phyloP scores from a whole-genome alignment of 2,113 vertebrate species.

The Carassius auratus region DNA sequence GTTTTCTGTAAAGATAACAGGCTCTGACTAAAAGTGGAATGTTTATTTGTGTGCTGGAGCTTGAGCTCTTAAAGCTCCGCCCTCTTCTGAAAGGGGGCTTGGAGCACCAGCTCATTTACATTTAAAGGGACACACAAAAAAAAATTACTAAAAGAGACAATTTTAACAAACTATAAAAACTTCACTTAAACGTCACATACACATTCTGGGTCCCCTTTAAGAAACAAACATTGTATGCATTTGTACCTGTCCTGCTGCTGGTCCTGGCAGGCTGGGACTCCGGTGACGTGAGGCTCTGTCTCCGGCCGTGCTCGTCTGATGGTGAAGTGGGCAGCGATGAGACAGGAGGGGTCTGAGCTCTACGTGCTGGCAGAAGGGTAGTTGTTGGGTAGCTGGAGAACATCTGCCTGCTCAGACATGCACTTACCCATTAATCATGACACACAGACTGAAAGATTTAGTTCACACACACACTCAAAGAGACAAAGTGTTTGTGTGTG shows the following conservation, averaged over 20 bases:
- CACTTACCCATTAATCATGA: constrained; percentile 19
- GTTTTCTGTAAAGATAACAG: too few species aligned
- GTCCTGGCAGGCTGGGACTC: constrained; percentile 88
- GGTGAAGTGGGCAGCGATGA: constrained; percentile 94
- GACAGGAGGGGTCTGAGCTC: constrained; percentile 95
- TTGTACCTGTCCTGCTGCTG: constrained; percentile 84
- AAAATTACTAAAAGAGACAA: too few species aligned
- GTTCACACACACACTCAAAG: background rate
- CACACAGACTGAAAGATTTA: background rate
- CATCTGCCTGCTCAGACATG: constrained; percentile 87
- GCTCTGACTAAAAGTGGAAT: too few species aligned
- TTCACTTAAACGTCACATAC: too few species aligned
- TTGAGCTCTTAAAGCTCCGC: too few species aligned
- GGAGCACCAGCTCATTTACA: too few species aligned
- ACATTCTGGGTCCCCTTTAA: too few species aligned
- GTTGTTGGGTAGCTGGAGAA: constrained; percentile 98
- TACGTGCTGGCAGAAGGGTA: constrained; percentile 85
- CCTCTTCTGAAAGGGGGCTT: too few species aligned
- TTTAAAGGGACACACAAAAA: too few species aligned
- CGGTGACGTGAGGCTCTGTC: constrained; percentile 95
- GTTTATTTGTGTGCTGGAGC: too few species aligned
- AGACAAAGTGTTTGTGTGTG: background rate
- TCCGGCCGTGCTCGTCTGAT: constrained; percentile 91
- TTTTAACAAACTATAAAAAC: too few species aligned
- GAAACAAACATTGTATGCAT: background rate